These are phyloP conservation scores for Pangasius mekongensis DNA, from an alignment of 2,797 vertebrate genomes.

Conservation along the genomic window DNA sequence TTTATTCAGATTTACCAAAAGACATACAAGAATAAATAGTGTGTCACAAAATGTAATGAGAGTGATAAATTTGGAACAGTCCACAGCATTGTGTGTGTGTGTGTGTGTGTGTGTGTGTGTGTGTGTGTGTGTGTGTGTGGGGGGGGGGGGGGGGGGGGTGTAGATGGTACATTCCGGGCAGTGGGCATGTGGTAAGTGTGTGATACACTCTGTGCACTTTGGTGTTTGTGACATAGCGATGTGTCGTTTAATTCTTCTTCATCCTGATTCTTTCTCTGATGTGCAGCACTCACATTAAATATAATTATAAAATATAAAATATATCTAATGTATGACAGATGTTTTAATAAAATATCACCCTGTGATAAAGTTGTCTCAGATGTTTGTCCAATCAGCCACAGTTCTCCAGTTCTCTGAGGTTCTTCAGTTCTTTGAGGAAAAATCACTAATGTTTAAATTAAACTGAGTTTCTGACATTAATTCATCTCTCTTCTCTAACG, in stretches of 20 bases:
- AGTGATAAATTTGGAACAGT: neutral
- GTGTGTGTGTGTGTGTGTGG: no score
- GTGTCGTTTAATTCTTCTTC: constrained; percentile 66
- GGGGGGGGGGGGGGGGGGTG: constrained; percentile 53
- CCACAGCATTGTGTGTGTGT: no score
- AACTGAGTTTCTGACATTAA: neutral
- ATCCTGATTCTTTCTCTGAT: constrained; percentile 75
- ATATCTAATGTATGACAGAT: constrained; percentile 79
- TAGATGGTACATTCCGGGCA: constrained; percentile 37
- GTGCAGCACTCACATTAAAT: constrained; percentile 76
- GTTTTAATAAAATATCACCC: constrained; percentile 87
- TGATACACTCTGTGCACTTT: constrained; percentile 56
- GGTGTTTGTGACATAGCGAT: constrained; percentile 81
- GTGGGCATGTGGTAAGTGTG: constrained; percentile 59
- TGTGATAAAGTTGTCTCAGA: constrained; percentile 60
- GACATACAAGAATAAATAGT: neutral
- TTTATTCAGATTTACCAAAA: neutral
- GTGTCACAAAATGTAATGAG: neutral
- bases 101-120: no score
- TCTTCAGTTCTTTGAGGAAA: neutral
- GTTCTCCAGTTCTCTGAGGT: neutral
- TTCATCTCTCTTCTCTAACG: neutral
- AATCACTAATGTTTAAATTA: neutral
- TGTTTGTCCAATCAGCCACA: neutral
- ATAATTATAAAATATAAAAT: constrained; percentile 66